Base-by-base conservation (phyloP, 64 coral and sea anemone species). In the Stylophora pistillata region DNA sequence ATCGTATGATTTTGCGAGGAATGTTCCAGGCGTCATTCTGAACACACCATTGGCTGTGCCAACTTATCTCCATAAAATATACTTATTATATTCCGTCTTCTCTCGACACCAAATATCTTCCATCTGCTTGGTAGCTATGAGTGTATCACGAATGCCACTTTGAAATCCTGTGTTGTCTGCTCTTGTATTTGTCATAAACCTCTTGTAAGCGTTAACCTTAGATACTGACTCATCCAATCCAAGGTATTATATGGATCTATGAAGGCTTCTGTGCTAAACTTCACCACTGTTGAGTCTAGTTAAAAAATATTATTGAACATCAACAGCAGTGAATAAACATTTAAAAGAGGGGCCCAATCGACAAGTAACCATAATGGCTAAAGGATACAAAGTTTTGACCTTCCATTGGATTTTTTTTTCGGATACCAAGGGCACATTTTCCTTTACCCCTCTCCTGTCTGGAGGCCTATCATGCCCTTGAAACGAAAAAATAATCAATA, bases 41-140 rank as follows among this genome's bases (percentile, higher is more conserved):
- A 92, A 72, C 4, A 93, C 76, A 1, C 91, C 91, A 70, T 88
- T 79, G 14, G 85, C 69, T 17, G 85, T 74, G 23, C 73, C 91
- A 71, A 93, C 47, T 60, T 93, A 93, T 76, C 91, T 78, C 91
- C 91, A 93, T 1, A 93, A 77, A 32, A 93, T 18, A 31, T 93
- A 93, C 0, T 88, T 86, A 1, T 33, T 66, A 3, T 88, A 72
- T 18, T 32, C 71, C 2, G 56, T 58, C 33, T 87, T 88, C 15
- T 88, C 58, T 1, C 15, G 65, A 15, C 89, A 78, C 91, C 91
- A 93, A 60, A 93, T 93, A 4, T 70, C 28, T 0, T 93, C 91
- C 0, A 86, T 77, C 15, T 74, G 55, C 12, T 47, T 23, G 10
- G 76, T 75, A 6, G 56, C 78, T 18, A 93, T 5, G 20, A 93